Conservation (phyloP, 2,888 invertebrate genomes). For the Eupsilia transversa region DNA sequence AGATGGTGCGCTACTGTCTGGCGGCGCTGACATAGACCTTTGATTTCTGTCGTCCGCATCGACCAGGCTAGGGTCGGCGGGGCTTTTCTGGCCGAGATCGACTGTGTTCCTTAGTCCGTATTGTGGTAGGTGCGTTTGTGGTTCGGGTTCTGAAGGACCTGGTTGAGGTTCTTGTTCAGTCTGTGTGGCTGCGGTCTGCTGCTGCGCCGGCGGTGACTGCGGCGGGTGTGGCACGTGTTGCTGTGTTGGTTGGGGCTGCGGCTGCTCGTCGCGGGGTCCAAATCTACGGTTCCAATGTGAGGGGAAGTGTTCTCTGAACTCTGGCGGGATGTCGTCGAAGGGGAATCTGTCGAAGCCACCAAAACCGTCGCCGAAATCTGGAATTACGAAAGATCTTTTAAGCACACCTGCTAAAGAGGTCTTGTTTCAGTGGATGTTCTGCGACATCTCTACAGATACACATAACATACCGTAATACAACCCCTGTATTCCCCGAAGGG, state of each 20-base stretch:
- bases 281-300: slow-evolving; percentile 86
- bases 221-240: slow-evolving; percentile 69
- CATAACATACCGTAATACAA: too few species aligned
- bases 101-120: slow-evolving; percentile 94
- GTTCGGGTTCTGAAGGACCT: slow-evolving; percentile 72
- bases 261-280: slow-evolving; percentile 79
- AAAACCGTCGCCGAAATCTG: slow-evolving; percentile 88
- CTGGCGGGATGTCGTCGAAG: slow-evolving; percentile 89
- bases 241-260: slow-evolving; percentile 71
- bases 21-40: slow-evolving; percentile 95
- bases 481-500: too few species aligned
- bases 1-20: slow-evolving; percentile 85
- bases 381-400: slow-evolving; percentile 79
- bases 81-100: slow-evolving; percentile 93
- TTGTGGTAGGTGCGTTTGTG: slow-evolving; percentile 88
- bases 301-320: slow-evolving; percentile 88
- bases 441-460: slow-evolving; percentile 27
- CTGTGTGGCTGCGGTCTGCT: slow-evolving; percentile 84
- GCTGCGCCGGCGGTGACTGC: slow-evolving; percentile 73
- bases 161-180: slow-evolving; percentile 79
- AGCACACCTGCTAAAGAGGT: slow-evolving; percentile 71
- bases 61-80: slow-evolving; percentile 88
- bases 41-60: slow-evolving; percentile 91
- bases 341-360: slow-evolving; percentile 89
- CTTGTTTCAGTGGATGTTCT: slow-evolving; percentile 39